Conservation (phyloP, 1,140 invertebrate genomes). For the Ephestia elutella region DNA sequence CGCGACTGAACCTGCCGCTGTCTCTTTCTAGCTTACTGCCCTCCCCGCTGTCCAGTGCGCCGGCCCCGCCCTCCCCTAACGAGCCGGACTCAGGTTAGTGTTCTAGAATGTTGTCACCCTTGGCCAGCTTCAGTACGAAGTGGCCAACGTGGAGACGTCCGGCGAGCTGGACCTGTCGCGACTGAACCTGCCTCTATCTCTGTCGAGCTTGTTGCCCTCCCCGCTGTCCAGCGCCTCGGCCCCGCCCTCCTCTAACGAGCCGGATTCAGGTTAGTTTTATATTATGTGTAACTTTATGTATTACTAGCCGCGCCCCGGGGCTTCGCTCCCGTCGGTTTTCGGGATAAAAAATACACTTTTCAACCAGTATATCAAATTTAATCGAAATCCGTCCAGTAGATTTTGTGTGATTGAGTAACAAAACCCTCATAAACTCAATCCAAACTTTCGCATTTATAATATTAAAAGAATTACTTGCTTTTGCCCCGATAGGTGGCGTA, state of each 20-base stretch:
- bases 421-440: too few relatives aligned
- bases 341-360: too few relatives aligned
- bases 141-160: constrained; percentile 86
- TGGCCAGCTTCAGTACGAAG: constrained; percentile 82
- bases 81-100: constrained; percentile 85
- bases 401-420: too few relatives aligned
- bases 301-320: not conserved
- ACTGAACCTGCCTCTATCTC: constrained; percentile 82
- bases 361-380: too few relatives aligned
- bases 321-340: too few relatives aligned
- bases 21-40: constrained; percentile 81
- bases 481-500: too few relatives aligned
- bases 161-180: constrained; percentile 88
- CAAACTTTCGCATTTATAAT: too few relatives aligned
- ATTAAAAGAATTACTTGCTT: too few relatives aligned
- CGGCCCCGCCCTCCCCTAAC: constrained; percentile 84
- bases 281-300: constrained; percentile 39
- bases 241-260: constrained; percentile 84
- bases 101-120: constrained; percentile 71
- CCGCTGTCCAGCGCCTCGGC: constrained; percentile 84
- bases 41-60: constrained; percentile 82
- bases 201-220: constrained; percentile 81
- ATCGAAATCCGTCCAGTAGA: too few relatives aligned
- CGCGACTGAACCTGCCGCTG: constrained; percentile 82
- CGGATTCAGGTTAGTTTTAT: constrained; percentile 81